Base-by-base conservation (phyloP, 1,140 invertebrate genomes). In the Tachypleus tridentatus region DNA sequence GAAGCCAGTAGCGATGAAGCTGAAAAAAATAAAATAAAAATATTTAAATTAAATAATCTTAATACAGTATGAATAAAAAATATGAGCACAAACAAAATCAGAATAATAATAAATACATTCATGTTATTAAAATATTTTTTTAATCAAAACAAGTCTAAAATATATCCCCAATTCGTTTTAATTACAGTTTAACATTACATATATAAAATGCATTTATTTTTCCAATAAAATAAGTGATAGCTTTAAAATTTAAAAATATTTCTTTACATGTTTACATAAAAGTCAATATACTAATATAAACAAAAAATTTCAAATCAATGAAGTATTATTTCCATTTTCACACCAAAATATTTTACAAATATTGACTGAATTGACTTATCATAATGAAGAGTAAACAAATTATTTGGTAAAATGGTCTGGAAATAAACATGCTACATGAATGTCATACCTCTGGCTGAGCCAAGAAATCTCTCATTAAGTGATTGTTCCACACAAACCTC, bases 401-500 rank as follows among this genome's bases (percentile, higher is more conserved):
- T 8, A 54, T 8, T 8, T 54, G 29, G 29, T 54, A 54, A 54
- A 7, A 8, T n/a, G 7, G n/a, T 58, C 53, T 11, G n/a, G 9
- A 10, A 63, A 8, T 61, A 48, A 63, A 61, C 10, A 61, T 7
- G 9, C 5, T 64, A 7, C 47, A 29, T 11, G 8, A 2, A 60
- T 64, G 11, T 51, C 54, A n/a, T 61, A 70, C 69, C 63, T 87
- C 85, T 5, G 83, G 77, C 66, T 85, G 51, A 52, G 61, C 79
- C 65, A 84, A 83, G 65, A 85, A 72, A 52, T 86, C 82, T 57
- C 83, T 80, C 56, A 97, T 77, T 4, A 97, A 77, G 77, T 87
- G 81, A 3, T 83, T 81, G 76, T 99, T 99, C 96, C 96, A 99
- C 5, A 97, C 81, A 78, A 98, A 98, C 59, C 91, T 80, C 47